Conservation (phyloP, 1,140 invertebrate genomes). For the Leptinotarsa lineolata region DNA sequence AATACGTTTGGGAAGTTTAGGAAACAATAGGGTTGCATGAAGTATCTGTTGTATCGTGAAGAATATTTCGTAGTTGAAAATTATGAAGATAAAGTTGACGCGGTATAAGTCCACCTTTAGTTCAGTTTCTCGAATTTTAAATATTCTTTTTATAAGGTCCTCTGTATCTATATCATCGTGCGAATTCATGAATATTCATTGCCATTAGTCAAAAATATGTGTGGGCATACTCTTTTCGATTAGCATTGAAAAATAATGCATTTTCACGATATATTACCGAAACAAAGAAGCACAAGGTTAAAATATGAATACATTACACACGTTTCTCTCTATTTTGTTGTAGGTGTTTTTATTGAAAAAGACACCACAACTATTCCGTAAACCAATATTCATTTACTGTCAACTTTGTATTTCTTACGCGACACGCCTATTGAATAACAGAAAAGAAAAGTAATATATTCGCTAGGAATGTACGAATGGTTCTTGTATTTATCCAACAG, state of each 20-base stretch:
- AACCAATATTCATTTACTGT: not conserved
- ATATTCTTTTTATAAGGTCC: no score
- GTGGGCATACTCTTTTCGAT: not conserved
- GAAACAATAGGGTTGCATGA: no score
- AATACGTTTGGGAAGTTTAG: no score
- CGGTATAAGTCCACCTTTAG: no score
- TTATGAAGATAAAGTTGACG: no score
- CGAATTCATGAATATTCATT: not conserved
- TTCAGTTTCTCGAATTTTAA: no score
- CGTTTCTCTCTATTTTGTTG: conserved; percentile 6
- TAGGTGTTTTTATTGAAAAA: conserved; percentile 11
- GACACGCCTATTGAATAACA: conserved; percentile 15
- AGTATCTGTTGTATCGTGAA: no score
- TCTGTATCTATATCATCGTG: no score
- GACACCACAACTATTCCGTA: not conserved
- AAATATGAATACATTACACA: conserved; percentile 18
- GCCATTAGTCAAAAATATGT: not conserved
- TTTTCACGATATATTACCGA: not conserved
- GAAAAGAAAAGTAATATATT: not conserved
- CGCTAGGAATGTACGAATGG: not conserved
- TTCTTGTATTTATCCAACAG: not conserved
- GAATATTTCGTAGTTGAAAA: no score
- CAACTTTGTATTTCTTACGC: conserved; percentile 1
- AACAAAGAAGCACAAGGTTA: conserved; percentile 24
- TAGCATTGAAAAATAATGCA: conserved; percentile 3